These are phyloP conservation scores for Ctenoplectra terminalis DNA, from an alignment of 1,140 invertebrate species.

Conservation along the genomic window DNA sequence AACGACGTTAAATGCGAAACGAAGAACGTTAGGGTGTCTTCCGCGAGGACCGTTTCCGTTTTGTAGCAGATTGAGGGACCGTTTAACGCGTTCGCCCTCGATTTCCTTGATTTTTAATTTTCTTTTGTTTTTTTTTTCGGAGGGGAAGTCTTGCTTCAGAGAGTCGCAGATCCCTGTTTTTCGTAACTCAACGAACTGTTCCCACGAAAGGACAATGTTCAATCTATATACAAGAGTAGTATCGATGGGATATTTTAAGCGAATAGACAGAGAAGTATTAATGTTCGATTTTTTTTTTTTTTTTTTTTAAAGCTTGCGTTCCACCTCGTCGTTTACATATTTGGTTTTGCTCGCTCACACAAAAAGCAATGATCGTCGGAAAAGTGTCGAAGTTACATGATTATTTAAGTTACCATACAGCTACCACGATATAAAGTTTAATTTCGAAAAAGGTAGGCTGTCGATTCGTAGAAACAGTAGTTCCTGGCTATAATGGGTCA, in stretches of 20 bases:
- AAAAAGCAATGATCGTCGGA: constrained; percentile 54
- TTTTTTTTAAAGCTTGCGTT: constrained; percentile 37
- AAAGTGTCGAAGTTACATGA: constrained; percentile 60
- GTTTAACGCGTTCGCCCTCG: constrained; percentile 32
- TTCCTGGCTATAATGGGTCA: neutral
- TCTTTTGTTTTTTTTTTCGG: no score
- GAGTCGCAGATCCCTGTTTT: neutral
- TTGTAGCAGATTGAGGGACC: constrained; percentile 22
- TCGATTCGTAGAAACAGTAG: constrained; percentile 41
- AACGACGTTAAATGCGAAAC: constrained; percentile 17
- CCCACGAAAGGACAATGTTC: constrained; percentile 36
- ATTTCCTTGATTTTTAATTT: neutral
- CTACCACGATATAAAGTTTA: constrained; percentile 53
- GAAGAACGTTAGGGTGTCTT: neutral
- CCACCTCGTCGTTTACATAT: constrained; percentile 25
- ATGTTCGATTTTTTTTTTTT: constrained; percentile 34
- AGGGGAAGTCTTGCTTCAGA: constrained; percentile 16
- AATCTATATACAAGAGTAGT: constrained; percentile 53
- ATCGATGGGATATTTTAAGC: constrained; percentile 52
- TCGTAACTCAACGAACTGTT: neutral
- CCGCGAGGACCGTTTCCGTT: neutral
- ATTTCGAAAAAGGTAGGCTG: constrained; percentile 48
- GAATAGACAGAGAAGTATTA: constrained; percentile 52
- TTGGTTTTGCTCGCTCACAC: constrained; percentile 28
- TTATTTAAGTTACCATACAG: constrained; percentile 47